Conservation (phyloP, 2,888 invertebrate genomes). For the Maniola hyperantus region DNA sequence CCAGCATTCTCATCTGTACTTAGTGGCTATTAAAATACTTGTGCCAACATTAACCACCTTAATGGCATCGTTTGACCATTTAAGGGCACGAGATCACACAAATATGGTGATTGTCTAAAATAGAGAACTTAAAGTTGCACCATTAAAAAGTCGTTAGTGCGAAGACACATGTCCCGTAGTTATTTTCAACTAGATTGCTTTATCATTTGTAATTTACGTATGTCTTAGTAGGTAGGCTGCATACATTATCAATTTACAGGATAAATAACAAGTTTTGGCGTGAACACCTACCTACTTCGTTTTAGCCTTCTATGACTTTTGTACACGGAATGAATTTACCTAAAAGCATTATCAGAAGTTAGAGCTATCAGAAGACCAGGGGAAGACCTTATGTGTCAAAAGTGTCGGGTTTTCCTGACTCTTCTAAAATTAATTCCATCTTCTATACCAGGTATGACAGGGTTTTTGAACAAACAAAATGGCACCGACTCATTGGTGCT, state of each 20-base stretch:
- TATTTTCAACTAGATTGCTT: constrained; percentile 27
- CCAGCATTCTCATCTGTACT: background rate
- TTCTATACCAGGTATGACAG: too few species aligned
- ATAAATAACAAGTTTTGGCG: background rate
- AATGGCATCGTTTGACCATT: constrained; percentile 28
- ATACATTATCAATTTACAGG: constrained; percentile 1
- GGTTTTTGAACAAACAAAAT: too few species aligned
- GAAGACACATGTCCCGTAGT: constrained; percentile 30
- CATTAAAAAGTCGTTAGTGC: constrained; percentile 36
- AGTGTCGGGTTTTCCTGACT: too few species aligned
- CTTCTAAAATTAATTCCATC: too few species aligned
- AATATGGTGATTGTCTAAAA: constrained; percentile 26
- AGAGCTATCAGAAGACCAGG: too few species aligned
- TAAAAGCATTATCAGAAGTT: too few species aligned
- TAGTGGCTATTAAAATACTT: constrained; percentile 15
- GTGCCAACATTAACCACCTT: constrained; percentile 19
- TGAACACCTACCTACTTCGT: background rate
- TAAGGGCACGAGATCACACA: constrained; percentile 11
- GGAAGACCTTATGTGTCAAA: too few species aligned
- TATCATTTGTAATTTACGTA: constrained; percentile 13
- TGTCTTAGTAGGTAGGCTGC: too few species aligned
- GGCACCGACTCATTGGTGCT: too few species aligned
- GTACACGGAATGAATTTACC: too few species aligned
- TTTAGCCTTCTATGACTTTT: background rate
- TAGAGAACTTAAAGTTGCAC: constrained; percentile 19